phyloP scores from a whole-genome alignment of 2,888 invertebrate genomes.

The Ophioninae sp. region DNA sequence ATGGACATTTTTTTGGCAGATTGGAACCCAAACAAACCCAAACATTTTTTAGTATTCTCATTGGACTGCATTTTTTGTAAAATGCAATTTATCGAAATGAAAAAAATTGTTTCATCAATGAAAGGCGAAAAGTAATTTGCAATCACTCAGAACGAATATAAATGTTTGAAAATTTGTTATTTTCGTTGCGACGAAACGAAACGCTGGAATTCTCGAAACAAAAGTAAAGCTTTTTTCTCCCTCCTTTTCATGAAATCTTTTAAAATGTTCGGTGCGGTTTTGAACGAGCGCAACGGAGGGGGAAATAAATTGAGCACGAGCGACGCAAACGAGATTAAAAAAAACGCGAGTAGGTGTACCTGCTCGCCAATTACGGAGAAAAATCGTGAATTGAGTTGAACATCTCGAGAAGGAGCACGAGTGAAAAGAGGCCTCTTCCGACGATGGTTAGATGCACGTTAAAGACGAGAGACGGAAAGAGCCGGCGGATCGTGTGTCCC shows the following conservation, averaged over 20 bases:
- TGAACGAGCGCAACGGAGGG: background rate
- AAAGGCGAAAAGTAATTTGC: too few relatives aligned
- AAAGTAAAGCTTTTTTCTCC: background rate
- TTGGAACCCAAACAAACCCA: too few relatives aligned
- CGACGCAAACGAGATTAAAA: conserved; percentile 2
- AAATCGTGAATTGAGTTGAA: conserved; percentile 36
- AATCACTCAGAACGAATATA: background rate
- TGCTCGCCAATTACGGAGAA: conserved; percentile 18
- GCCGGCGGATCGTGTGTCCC: conserved; percentile 9
- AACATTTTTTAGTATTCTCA: too few relatives aligned
- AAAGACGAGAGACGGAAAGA: background rate
- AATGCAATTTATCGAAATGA: background rate
- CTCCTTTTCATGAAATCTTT: background rate
- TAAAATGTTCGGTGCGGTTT: background rate
- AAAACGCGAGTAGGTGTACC: background rate
- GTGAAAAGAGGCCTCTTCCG: conserved; percentile 22
- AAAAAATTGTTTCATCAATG: background rate
- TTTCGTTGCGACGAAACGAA: background rate
- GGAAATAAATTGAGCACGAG: background rate
- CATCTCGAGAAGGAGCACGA: background rate
- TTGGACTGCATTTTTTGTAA: background rate
- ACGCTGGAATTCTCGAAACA: background rate
- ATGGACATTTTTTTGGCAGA: too few relatives aligned
- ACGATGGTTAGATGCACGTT: conserved; percentile 3
- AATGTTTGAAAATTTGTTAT: background rate